Evolutionary conservation across 2,797 vertebrate species (phyloP).

Genomic region (Cyprinodon diabolis): DNA sequence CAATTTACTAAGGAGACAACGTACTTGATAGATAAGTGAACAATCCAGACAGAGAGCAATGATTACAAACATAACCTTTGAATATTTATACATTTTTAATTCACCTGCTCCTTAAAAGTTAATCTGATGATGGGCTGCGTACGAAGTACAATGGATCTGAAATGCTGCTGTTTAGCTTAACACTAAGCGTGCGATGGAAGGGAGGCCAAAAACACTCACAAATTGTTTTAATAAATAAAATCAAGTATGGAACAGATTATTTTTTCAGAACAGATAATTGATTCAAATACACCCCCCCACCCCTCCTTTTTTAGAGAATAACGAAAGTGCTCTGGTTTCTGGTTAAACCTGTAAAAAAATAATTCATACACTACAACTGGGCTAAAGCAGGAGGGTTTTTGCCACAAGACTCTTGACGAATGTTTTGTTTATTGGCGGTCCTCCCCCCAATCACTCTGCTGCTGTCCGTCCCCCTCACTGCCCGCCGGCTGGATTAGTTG

Average conservation of each 20-base stretch:
- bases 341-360: constrained; percentile 86
- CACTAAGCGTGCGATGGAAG: constrained; percentile 82
- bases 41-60: constrained; percentile 46
- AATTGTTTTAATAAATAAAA: constrained; percentile 72
- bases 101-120: constrained; percentile 52
- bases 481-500: constrained; percentile 61
- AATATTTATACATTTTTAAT: constrained; percentile 65
- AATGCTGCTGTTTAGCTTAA: constrained; percentile 78
- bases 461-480: constrained; percentile 10
- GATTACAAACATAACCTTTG: constrained; percentile 39
- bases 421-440: constrained; percentile 68
- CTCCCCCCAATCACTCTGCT: constrained; percentile 60
- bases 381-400: constrained; percentile 59
- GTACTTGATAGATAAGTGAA: constrained; percentile 38
- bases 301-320: constrained; percentile 73
- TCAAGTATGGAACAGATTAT: constrained; percentile 73
- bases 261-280: constrained; percentile 73
- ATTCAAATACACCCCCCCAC: constrained; percentile 74
- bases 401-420: constrained; percentile 69
- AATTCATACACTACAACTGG: constrained; percentile 80
- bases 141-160: constrained; percentile 80
- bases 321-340: constrained; percentile 85
- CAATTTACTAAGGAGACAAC: constrained; percentile 46
- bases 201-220: constrained; percentile 79
- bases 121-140: constrained; percentile 68